Base-by-base conservation (phyloP, 2,113 vertebrate genomes). In the Ramphastos sulfuratus region DNA sequence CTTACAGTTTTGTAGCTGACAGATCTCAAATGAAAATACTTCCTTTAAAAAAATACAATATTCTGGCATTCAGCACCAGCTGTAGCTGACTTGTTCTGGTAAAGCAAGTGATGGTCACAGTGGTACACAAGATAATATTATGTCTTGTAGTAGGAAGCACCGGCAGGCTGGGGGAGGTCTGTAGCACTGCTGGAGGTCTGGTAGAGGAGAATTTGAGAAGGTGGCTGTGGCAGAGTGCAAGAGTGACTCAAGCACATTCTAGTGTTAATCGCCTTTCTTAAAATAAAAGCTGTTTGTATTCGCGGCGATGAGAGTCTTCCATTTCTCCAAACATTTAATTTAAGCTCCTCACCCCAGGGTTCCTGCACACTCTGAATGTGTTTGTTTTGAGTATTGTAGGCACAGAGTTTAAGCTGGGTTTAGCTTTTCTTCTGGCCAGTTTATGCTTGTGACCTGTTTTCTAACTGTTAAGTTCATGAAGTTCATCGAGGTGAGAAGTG, bases 271-370 rank as follows among this genome's bases (percentile, higher is more conserved):
- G 10, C 69, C 82, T 85, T 95, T 94, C 94, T 96, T 96, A 96
- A 96, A 96, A 94, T 96, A 94, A 96, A 93, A 92, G 73, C 92
- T 90, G 88, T 76, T 95, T 88, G 69, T 69, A 58, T 93, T 81
- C 12, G 2, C 90, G 82, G 52, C 94, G 54, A 72, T 52, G 69
- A 93, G 85, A 76, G 56, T 96, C 56, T 96, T 76, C 44, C 54
- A 88, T 96, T 94, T 92, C 93, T 78, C 94, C 88, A 94, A 6
- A 93, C 76, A 75, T 96, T 76, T 88, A 66, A 72, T 94, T 95
- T 96, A 95, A 96, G 90, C 73, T 96, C 90, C 56, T 86, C 81
- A 88, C 85, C 64, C 82, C 85, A 30, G 87, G 90, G 65, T 85
- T 88, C 33, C 52, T 54, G 50, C 25, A 15, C 17, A 19, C n/a